Base-by-base conservation (phyloP, 2,888 invertebrate species). In the Ecliptopera silaceata region DNA sequence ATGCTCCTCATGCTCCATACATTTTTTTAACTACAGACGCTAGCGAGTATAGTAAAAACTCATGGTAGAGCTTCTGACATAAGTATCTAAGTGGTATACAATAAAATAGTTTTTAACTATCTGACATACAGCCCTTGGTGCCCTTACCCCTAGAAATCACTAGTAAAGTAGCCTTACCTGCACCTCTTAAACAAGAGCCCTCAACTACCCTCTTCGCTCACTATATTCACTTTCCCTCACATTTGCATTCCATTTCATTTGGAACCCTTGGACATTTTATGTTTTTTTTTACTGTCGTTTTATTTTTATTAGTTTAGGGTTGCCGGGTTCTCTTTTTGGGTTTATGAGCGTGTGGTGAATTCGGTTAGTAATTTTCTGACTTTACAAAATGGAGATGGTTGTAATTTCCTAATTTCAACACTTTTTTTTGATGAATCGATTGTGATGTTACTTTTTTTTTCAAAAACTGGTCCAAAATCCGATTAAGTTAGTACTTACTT, bases 201-300 rank as follows among this genome's bases (percentile, higher is more conserved):
- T 38, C 8, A 53, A 49, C 59, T 67, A 64, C 69, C 72, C 69
- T 41, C 56, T 67, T 67, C 63, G 66, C 69, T 73, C 71, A 74
- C 70, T 80, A 77, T 76, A 75, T 77, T 73, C 56, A 42, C 72
- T 39, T 55, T 56, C 54, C 55, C 43, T 65, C 66, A 76, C 84
- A 88, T 88, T 88, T 86, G 86, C 88, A 88, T 88, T 84, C 86
- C 86, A 86, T 88, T 86, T 86, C 84, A 86, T 86, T 85, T 82
- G 76, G 69, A 69, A 51, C 59, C 61, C 71, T 75, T 52, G 79
- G 83, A 80, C 81, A 81, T 69, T 84, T 84, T 84, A 68, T 82
- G 80, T 42, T 56, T 56, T 62, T 70, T 36, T 70, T 70, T 70
- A 70, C 61, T 82, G 74, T 75, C 76, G 70, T 79, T 82, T 87